phyloP scores from a whole-genome alignment of 2,113 vertebrate species.

The Siniperca knerii region DNA sequence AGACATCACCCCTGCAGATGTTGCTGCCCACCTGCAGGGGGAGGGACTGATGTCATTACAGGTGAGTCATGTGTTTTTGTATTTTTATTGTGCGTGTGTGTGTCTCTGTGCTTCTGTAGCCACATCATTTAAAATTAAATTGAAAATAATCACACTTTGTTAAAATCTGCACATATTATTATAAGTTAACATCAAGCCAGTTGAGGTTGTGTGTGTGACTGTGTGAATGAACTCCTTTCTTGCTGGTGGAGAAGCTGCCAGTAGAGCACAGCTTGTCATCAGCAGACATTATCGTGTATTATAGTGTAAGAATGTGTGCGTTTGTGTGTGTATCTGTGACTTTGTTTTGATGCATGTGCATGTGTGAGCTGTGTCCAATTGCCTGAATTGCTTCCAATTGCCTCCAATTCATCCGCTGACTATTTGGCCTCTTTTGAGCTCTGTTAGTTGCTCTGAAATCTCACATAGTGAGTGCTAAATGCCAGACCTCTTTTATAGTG shows the following conservation, averaged over 20 bases:
- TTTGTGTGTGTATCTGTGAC: slow-evolving; percentile 18
- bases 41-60: slow-evolving; percentile 96
- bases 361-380: slow-evolving; percentile 41
- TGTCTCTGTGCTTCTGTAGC: background rate
- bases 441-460: slow-evolving; percentile 38
- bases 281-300: slow-evolving; percentile 38
- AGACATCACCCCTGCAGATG: slow-evolving; percentile 89
- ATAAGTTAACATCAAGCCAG: slow-evolving; percentile 1
- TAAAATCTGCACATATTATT: background rate
- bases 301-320: slow-evolving; percentile 27
- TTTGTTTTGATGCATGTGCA: slow-evolving; percentile 41
- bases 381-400: slow-evolving; percentile 57
- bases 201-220: slow-evolving; percentile 20
- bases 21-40: slow-evolving; percentile 91
- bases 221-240: slow-evolving; percentile 30
- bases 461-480: slow-evolving; percentile 33
- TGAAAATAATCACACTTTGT: background rate
- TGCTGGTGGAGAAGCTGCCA: slow-evolving; percentile 55
- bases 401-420: slow-evolving; percentile 51
- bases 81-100: background rate
- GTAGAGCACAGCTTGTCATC: slow-evolving; percentile 54
- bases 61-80: slow-evolving; percentile 61
- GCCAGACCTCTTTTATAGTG: slow-evolving; percentile 39
- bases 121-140: background rate
- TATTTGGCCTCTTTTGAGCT: slow-evolving; percentile 36